Evolutionary conservation across 2,888 invertebrate genomes (phyloP), one percentile per base, ranked within the genome.

Genomic region (Andrena camellia): DNA sequence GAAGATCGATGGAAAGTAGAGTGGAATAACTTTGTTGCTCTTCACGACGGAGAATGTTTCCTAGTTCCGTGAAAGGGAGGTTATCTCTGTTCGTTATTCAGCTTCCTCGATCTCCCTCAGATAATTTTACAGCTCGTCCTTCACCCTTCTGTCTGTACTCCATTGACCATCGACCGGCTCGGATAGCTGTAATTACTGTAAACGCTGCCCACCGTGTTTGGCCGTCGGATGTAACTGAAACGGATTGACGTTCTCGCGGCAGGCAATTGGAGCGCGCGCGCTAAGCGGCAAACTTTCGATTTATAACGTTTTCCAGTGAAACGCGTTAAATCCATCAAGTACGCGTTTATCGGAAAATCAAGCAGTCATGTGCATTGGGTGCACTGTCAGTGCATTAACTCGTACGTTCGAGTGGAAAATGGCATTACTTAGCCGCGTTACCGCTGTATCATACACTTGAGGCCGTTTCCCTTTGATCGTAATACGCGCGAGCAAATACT

Each of bases 291-390:
- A 86, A 86, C 81, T 74, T 83, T 80, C 88, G 88, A 86, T 88
- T 88, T 88, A 85, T 83, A 86, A 88, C 78, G 81, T 88, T 86
- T 86, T 83, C 86, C 85, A 78, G 78, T 69, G 63, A 80, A 72
- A 81, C 80, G 88, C 78, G 85, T 70, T 72, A 69, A 78, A 85
- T 83, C 83, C 75, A 74, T 86, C 79, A 77, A 80, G 78, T 75
- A 75, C 57, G 66, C 69, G 79, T 83, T 85, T 86, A 83, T 86
- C 80, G 86, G 85, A 83, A 85, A 88, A 88, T 88, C 88, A 88
- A 88, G 88, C 88, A 78, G 83, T 88, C 88, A 82, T 76, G 83
- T 81, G 88, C 77, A 81, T 71, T 48, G 77, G 84, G 77, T 59
- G 76, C 84, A 67, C 76, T 83, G 83, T 83, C 83, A 80, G 81